A percentile compares a stretch with the other conserved stretches of the same genome.
Conservation (phyloP, 1,140 invertebrate species). For the Panulirus ornatus region DNA sequence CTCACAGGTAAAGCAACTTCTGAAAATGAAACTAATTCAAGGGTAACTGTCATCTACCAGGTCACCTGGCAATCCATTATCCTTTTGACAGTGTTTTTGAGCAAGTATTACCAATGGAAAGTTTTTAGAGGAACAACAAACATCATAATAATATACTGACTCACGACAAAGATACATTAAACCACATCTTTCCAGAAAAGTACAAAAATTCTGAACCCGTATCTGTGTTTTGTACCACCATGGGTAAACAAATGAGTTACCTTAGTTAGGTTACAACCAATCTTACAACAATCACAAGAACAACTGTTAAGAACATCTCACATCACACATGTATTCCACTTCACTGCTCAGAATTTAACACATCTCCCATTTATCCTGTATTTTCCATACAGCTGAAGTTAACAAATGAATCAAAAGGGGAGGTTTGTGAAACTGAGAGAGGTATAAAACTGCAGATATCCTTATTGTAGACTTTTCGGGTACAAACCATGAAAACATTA, state of each 20-base stretch:
- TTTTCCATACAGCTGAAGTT: neutral
- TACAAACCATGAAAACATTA: too few species aligned
- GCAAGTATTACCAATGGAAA: neutral
- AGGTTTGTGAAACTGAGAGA: neutral
- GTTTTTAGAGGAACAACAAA: neutral
- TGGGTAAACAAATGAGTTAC: slow-evolving; percentile 13
- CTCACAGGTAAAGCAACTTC: neutral
- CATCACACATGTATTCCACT: neutral
- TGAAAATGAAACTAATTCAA: neutral
- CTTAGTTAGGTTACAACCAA: neutral
- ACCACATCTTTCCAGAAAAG: neutral
- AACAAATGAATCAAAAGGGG: too few species aligned
- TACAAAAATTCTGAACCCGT: slow-evolving; percentile 27
- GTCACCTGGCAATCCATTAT: neutral
- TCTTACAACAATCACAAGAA: neutral
- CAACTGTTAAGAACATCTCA: neutral
- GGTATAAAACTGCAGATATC: neutral
- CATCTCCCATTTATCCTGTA: slow-evolving; percentile 1
- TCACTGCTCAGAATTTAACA: neutral
- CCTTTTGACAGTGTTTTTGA: neutral
- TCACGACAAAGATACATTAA: neutral
- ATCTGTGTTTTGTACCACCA: slow-evolving; percentile 37
- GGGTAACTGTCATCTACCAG: neutral
- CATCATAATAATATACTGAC: neutral
- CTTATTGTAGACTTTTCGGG: neutral